Evolutionary conservation across 2,113 vertebrate species (phyloP).

Genomic region (rabbit (Oryctolagus cuniculus)): mOryCun1.1 NC_091437.1:3628501-3629000

Average conservation of each 20-base stretch:
- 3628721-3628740: neutral
- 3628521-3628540: neutral
- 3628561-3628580: neutral
- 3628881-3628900: slow-evolving; percentile 42
- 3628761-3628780: neutral
- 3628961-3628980: no score
- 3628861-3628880: neutral
- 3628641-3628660: neutral
- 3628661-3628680: slow-evolving; percentile 55
- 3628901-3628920: neutral
- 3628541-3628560: neutral
- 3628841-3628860: neutral
- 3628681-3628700: neutral
- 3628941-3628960: neutral
- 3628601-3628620: slow-evolving; percentile 38
- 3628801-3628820: slow-evolving; percentile 18
- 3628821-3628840: slow-evolving; percentile 18
- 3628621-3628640: slow-evolving; percentile 26
- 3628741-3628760: neutral
- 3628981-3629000: no score
- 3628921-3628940: no score
- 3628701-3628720: slow-evolving; percentile 42
- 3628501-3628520: neutral
- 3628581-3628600: slow-evolving; percentile 27
- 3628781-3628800: slow-evolving; percentile 1